Percentiles rank a stretch among this genome's conserved stretches.
phyloP scores from a whole-genome alignment of 2,113 vertebrate genomes.

The Cottus gobio region DNA sequence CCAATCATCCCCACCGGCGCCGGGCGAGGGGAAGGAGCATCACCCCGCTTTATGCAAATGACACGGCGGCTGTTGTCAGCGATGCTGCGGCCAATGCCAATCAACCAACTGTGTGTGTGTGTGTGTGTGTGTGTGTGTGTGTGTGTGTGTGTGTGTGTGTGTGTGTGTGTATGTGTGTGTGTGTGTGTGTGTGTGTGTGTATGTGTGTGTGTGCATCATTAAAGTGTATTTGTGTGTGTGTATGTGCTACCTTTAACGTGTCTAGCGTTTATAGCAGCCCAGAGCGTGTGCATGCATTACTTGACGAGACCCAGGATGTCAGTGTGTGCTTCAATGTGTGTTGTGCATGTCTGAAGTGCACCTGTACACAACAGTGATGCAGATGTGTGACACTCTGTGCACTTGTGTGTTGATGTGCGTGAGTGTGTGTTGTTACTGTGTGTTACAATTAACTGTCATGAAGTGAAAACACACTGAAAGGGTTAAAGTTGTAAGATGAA shows the following conservation, averaged over 20 bases:
- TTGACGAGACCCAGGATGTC: background rate
- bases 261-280: background rate
- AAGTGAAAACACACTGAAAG: too few relatives aligned
- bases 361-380: background rate
- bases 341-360: background rate
- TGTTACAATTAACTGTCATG: background rate
- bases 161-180: background rate
- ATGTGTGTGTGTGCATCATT: background rate
- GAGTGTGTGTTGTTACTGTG: background rate
- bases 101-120: conserved; percentile 37
- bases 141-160: background rate
- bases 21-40: conserved; percentile 28
- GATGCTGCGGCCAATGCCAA: conserved; percentile 34
- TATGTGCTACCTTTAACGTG: background rate
- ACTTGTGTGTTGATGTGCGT: background rate
- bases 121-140: conserved; percentile 11
- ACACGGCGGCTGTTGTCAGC: conserved; percentile 26
- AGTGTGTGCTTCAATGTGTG: too few relatives aligned
- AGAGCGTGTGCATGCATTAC: background rate
- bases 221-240: background rate
- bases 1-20: conserved; percentile 60
- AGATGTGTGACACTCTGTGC: background rate
- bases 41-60: conserved; percentile 57
- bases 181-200: background rate
- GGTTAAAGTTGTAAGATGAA: too few relatives aligned